Percentiles rank a stretch among this genome's conserved stretches.
Conservation (phyloP, 2,113 vertebrate species). For the Ictalurus punctatus region DNA sequence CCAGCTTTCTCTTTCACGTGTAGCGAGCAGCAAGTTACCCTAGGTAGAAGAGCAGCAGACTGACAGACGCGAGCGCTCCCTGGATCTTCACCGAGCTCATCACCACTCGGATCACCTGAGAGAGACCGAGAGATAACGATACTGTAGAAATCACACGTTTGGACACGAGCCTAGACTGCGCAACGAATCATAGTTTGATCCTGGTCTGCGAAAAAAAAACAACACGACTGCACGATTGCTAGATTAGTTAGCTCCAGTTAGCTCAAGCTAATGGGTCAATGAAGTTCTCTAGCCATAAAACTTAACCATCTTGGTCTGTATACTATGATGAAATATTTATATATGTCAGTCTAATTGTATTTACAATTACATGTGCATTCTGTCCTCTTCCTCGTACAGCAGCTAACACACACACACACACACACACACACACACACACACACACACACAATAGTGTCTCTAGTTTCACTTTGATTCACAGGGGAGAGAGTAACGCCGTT, state of each 20-base stretch:
- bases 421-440: no score
- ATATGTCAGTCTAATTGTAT: neutral
- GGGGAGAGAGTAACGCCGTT: neutral
- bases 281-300: no score
- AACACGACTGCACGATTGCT: neutral
- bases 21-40: slow-evolving; percentile 78
- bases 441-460: no score
- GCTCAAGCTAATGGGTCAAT: neutral
- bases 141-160: neutral
- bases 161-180: no score
- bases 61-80: slow-evolving; percentile 87
- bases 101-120: slow-evolving; percentile 91
- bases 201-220: neutral
- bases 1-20: neutral
- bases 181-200: no score
- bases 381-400: neutral
- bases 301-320: neutral
- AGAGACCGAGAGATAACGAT: neutral
- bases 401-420: no score
- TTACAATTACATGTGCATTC: neutral
- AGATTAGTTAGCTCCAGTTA: neutral
- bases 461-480: neutral
- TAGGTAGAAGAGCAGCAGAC: slow-evolving; percentile 90
- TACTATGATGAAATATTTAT: neutral
- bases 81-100: slow-evolving; percentile 94